Evolutionary conservation across 2,113 vertebrate genomes (phyloP).

Genomic region (Siniperca knerii): DNA sequence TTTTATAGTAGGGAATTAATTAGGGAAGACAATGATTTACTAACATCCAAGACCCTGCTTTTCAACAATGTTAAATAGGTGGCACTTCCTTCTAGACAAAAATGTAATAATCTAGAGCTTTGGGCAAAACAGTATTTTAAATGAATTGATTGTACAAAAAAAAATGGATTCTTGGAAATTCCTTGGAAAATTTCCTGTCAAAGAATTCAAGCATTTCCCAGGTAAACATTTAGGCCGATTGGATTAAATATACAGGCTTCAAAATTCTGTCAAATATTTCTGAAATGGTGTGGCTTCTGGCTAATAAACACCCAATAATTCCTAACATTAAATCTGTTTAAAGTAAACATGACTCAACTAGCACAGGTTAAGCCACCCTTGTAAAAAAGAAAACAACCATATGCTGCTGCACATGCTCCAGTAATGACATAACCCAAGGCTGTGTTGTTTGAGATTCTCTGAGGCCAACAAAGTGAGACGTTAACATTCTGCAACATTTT

Average conservation of each 20-base stretch:
- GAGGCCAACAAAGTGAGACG: constrained; percentile 29
- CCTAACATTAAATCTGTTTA: constrained; percentile 32
- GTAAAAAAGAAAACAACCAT: neutral
- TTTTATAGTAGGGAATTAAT: too few relatives aligned
- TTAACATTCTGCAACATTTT: constrained; percentile 24
- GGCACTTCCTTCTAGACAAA: constrained; percentile 6
- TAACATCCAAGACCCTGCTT: neutral
- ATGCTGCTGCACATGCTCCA: constrained; percentile 19
- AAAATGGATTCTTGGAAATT: constrained; percentile 32
- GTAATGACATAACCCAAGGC: constrained; percentile 22
- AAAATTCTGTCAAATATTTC: constrained; percentile 32
- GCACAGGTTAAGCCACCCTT: constrained; percentile 25
- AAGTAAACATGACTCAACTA: constrained; percentile 46
- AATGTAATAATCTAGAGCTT: constrained; percentile 3
- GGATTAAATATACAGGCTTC: constrained; percentile 48
- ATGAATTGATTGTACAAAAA: constrained; percentile 38
- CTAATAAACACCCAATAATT: constrained; percentile 32
- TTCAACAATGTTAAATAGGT: constrained; percentile 9
- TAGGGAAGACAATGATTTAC: neutral
- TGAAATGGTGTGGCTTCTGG: constrained; percentile 31
- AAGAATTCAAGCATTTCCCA: constrained; percentile 86
- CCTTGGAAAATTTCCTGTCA: constrained; percentile 51
- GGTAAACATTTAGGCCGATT: constrained; percentile 74
- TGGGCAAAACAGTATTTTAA: constrained; percentile 20
- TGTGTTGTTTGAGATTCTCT: constrained; percentile 12